Evolutionary conservation across 2,113 vertebrate species (phyloP), one percentile per base, ranked within the genome.

Genomic region (Thamnophis sirtalis): DNA sequence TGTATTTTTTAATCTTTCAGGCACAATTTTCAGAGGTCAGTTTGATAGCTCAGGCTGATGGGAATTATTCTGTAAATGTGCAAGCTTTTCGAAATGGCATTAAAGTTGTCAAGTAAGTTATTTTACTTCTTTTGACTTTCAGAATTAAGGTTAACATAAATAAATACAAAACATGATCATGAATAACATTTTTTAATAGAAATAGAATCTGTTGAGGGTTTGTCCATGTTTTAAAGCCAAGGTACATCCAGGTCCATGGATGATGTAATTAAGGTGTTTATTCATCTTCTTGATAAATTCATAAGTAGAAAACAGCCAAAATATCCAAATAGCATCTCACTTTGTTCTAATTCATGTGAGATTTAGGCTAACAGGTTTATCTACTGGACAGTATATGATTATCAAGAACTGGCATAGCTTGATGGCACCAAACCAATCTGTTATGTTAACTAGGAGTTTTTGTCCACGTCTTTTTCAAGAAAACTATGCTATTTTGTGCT

Each of bases 1-100:
- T 49, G 21, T 2, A 38, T 33, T 92, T 95, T 95, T 80, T 19
- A 38, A 33, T 86, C 54, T 86, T 94, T 1, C 43, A 99, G 99
- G 99, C 99, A 1, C 98, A 99, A 94, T 99, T 99, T 97, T 99
- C 99, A 50, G 99, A 99, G 96, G 97, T 99, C 95, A 99, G 99
- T 96, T 98, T 99, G 73, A 96, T 99, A 95, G 98, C 99, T 86
- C 98, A 99, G 22, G 98, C 99, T 50, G 98, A 98, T 80, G 98
- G 99, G 63, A 98, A 98, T 94, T 99, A 99, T 3, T 98, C 97
- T 0, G 98, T 99, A 92, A 99, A 99, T 93, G 97, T 99, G 97
- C 99, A 99, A 95, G 96, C 98, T 15, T 97, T 99, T 89, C 97
- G 98, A 91, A 98, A 98, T 60, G 98, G 98, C 91, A 98, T 97